Percentiles rank a stretch among this genome's conserved stretches.
Evolutionary conservation across 2,113 vertebrate species (phyloP).

Genomic region (Hydrochoerus hydrochaeris): DNA sequence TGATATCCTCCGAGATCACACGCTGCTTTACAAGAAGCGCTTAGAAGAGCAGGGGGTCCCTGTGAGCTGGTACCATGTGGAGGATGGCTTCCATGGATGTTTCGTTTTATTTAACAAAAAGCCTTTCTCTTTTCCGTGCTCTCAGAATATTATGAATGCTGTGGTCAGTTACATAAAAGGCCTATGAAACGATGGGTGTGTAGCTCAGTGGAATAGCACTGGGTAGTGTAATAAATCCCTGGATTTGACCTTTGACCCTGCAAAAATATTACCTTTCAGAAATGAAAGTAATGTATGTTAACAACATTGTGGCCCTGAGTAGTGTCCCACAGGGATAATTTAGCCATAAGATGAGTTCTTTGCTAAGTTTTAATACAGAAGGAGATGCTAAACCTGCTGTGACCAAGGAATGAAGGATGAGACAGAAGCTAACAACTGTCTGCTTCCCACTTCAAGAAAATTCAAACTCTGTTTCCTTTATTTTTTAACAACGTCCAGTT

Average conservation of each 20-base stretch:
- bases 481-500: too few relatives aligned
- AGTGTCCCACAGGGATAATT: neutral
- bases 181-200: neutral
- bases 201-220: neutral
- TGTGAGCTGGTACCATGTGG: neutral
- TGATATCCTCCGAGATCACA: neutral
- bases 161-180: neutral
- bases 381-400: neutral
- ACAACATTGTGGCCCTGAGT: neutral
- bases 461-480: too few relatives aligned
- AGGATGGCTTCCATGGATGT: neutral
- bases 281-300: neutral
- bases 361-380: neutral
- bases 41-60: neutral
- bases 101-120: neutral
- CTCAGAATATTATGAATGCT: neutral
- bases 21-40: neutral
- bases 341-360: neutral
- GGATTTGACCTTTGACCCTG: slow-evolving; percentile 85
- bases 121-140: neutral
- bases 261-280: neutral
- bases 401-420: neutral
- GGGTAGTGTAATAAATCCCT: neutral
- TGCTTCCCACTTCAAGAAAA: too few relatives aligned
- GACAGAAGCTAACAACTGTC: too few relatives aligned